Conservation (phyloP, 1,140 invertebrate species). For the Papilio machaon region DNA sequence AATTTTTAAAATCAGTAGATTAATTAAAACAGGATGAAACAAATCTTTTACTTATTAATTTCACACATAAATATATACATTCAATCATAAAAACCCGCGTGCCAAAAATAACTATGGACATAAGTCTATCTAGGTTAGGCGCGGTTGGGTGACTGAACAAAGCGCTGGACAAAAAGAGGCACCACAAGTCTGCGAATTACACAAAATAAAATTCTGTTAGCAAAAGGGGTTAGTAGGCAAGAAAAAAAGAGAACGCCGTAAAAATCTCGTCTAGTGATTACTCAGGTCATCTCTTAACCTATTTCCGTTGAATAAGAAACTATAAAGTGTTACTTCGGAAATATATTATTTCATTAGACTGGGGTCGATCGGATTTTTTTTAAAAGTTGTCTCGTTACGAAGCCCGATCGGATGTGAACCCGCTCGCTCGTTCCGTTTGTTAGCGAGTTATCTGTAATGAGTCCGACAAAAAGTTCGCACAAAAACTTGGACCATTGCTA, state of each 20-base stretch:
- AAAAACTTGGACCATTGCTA: constrained; percentile 51
- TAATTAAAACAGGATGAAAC: neutral
- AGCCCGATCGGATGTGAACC: constrained; percentile 47
- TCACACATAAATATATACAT: neutral
- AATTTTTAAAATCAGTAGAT: neutral
- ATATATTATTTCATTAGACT: constrained; percentile 43
- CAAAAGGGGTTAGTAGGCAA: no score
- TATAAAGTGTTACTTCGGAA: neutral
- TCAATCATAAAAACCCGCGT: neutral
- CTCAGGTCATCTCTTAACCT: neutral
- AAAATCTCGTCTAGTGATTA: no score
- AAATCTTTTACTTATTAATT: neutral
- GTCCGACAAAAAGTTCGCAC: constrained; percentile 48
- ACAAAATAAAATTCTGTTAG: no score
- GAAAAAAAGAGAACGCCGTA: no score
- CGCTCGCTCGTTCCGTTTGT: constrained; percentile 59
- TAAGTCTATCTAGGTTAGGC: no score
- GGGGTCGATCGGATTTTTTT: constrained; percentile 42
- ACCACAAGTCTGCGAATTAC: no score
- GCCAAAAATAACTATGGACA: neutral
- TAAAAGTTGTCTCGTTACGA: constrained; percentile 67
- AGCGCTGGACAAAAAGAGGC: no score
- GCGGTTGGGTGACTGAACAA: no score
- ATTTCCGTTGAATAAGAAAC: neutral
- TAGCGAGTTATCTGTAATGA: constrained; percentile 69